Evolutionary conservation across 92 coral and sea anemone species (phyloP).

Genomic region (Virgularia gustaviana): DNA sequence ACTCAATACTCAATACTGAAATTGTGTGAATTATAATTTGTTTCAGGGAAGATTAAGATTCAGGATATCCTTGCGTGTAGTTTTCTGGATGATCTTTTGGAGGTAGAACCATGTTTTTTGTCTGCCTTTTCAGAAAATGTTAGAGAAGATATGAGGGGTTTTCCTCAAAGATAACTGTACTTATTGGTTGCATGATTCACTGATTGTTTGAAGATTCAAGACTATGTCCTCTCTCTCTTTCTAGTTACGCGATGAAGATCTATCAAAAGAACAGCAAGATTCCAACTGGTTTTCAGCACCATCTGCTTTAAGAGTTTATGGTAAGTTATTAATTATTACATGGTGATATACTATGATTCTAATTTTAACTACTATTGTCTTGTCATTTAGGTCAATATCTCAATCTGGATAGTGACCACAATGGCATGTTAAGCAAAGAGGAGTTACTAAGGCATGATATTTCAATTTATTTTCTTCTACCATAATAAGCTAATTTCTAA

Average conservation of each 20-base stretch:
- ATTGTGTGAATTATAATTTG: too few species aligned
- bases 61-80: slow-evolving; percentile 99
- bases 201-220: neutral
- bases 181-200: neutral
- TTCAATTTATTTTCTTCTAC: neutral
- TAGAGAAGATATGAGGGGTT: neutral
- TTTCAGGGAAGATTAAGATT: slow-evolving; percentile 84
- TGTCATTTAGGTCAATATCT: slow-evolving; percentile 74
- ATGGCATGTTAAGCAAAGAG: slow-evolving; percentile 97
- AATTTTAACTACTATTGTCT: neutral
- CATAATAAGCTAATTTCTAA: neutral
- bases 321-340: slow-evolving; percentile 32
- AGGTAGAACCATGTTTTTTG: slow-evolving; percentile 46
- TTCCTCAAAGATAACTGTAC: neutral
- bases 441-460: slow-evolving; percentile 75
- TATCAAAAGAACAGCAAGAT: slow-evolving; percentile 94
- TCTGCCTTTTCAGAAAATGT: neutral
- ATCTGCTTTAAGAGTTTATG: slow-evolving; percentile 97
- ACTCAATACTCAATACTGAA: too few species aligned
- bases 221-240: neutral
- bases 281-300: slow-evolving; percentile 99
- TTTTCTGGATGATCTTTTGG: slow-evolving; percentile 90
- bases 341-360: neutral
- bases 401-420: slow-evolving; percentile 94
- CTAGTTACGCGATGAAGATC: slow-evolving; percentile 93